These are phyloP conservation scores for Drosophila takahashii DNA, from an alignment of 1,140 invertebrate genomes.

Conservation along the genomic window DNA sequence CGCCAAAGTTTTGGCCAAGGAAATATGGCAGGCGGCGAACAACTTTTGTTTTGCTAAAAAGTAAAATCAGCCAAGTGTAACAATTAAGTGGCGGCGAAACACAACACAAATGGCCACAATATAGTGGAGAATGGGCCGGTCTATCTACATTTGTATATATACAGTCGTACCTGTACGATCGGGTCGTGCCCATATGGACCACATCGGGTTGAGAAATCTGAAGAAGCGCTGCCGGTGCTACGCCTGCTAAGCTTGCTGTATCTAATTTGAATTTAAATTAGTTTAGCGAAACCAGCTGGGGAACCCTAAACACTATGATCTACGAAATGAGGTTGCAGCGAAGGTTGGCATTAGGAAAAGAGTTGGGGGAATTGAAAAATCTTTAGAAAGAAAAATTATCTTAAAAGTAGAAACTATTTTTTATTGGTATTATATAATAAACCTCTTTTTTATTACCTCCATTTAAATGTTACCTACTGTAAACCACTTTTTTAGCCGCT, in stretches of 20 bases:
- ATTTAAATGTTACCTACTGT: no score
- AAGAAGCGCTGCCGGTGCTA: slow-evolving; percentile 72
- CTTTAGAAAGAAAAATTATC: not conserved
- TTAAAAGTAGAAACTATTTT: not conserved
- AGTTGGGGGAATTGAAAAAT: not conserved
- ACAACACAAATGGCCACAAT: slow-evolving; percentile 42
- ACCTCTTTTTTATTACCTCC: no score
- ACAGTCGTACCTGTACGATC: slow-evolving; percentile 44
- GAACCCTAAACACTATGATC: slow-evolving; percentile 32
- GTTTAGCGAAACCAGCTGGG: slow-evolving; percentile 55
- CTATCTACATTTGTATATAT: slow-evolving; percentile 20
- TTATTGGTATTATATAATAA: not conserved
- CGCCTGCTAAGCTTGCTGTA: slow-evolving; percentile 73
- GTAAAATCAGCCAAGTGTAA: slow-evolving; percentile 83
- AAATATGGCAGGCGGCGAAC: slow-evolving; percentile 74
- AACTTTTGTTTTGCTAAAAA: slow-evolving; percentile 80
- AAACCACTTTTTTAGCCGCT: not conserved
- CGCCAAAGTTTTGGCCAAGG: slow-evolving; percentile 47
- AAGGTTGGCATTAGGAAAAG: slow-evolving; percentile 34
- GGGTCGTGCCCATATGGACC: slow-evolving; percentile 68
- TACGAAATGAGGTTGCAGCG: slow-evolving; percentile 30
- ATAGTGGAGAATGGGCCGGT: slow-evolving; percentile 15
- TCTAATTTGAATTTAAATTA: slow-evolving; percentile 82
- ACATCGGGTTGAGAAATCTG: slow-evolving; percentile 69
- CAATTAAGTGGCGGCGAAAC: slow-evolving; percentile 77